Base-by-base conservation (phyloP, 2,113 vertebrate species). In the Gavia stellata region DNA sequence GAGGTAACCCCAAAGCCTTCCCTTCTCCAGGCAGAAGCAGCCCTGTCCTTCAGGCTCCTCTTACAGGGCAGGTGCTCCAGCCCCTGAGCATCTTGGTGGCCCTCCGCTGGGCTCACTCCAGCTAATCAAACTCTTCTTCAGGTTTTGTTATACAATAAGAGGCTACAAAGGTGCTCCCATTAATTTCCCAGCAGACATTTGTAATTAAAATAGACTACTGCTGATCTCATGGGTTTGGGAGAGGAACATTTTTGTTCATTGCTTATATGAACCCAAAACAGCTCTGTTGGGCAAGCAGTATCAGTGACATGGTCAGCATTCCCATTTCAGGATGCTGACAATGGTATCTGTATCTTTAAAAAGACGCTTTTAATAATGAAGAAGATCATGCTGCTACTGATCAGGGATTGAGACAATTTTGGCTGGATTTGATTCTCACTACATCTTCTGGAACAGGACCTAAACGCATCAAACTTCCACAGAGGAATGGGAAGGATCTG, bases 231-330 rank as follows among this genome's bases (percentile, higher is more conserved):
- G 13, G 10, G 33, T 62, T 53, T 49, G 58, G 34, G 26, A 89
- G 14, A 47, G 33, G 62, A 4, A 42, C 17, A 15, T 17, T 74
- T 40, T 10, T 73, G 16, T 91, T 86, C 21, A 1, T 40, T 68
- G 50, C 25, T 84, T 81, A 34, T 12, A 42, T 0, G 0, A 66
- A 78, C 20, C 5, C 31, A 2, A 36, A 74, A 38, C 19, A 77
- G 17, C 12, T 79, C 42, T 18, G 12, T 5, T 77, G 45, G 34
- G 42, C 55, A 62, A 53, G 24, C 17, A 63, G 4, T 33, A 26
- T 50, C 25, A 73, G 26, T n/a, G n/a, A 44, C 15, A 9, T 36
- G 7, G 4, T 49, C 18, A 63, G 15, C 3, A 49, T n/a, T 93
- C 47, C 67, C 10, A 13, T 59, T 89, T 86, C 52, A 88, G 52